Evolutionary conservation across 2,888 invertebrate genomes (phyloP), one percentile per base, ranked within the genome.

Genomic region (Troilus luridus): DNA sequence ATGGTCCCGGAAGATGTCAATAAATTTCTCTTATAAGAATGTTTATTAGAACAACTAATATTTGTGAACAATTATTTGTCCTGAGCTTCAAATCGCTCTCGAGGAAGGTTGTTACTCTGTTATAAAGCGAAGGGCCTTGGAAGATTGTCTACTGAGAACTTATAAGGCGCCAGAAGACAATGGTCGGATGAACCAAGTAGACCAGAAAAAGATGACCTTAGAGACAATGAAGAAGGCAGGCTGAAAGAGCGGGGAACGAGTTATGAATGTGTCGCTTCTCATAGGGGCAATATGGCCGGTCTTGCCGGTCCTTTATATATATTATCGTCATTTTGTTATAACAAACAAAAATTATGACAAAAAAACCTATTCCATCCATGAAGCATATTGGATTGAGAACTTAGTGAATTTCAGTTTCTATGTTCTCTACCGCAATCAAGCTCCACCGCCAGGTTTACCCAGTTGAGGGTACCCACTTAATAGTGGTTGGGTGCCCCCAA

Each of bases 161-260:
- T 9, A 54, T 19, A 56, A 85, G 85, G 56, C 85, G 85, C 72
- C 72, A 77, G 72, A 41, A 77, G 72, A 77, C 72, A 77, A 77
- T 77, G 72, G 72, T 77, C 27, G 72, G 72, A 77, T 77, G 41
- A 41, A 41, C 17, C 7, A 85, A 85, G n/a, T 54, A 85, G 85
- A 85, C 56, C 85, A 54, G 85, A 85, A 56, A 54, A 85, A 85
- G 56, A 85, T 85, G 85, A 58, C 85, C 85, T 85, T 41, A 58
- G 21, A 85, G 85, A 85, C 85, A 85, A 85, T 85, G 56, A 85
- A n/a, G 56, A n/a, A n/a, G 85, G 56, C 56, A 3, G 12, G 21
- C 41, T 56, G 54, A 1, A 81, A 54, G 27, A 19, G 72, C 41
- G 41, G 17, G 14, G 17, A 27, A 7, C 72, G 10, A 41, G 41